Base-by-base conservation (phyloP, 2,113 vertebrate species). In the Anoura caudifer region DNA sequence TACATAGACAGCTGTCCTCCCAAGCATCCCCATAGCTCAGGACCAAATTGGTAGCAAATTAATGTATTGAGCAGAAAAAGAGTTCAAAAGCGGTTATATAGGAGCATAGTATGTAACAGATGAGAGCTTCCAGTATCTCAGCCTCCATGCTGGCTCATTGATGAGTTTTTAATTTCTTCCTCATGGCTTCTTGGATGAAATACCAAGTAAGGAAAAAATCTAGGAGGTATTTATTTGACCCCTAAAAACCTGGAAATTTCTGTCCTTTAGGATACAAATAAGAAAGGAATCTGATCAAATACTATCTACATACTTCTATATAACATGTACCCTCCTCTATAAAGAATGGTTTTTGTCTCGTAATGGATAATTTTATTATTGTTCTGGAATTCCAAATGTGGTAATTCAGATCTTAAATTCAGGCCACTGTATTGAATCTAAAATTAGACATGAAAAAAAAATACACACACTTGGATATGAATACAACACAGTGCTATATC, bases 131-230 rank as follows among this genome's bases (percentile, higher is more conserved):
- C 83, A 97, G 96, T 38, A 63, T 84, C 75, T 1, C 2, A 95
- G 77, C 85, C 56, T 96, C 95, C 97, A 97, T 77, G 93, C 97
- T 97, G 97, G 54, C 92, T 96, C 97, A 56, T 33, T 98, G 95
- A 98, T 97, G 96, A 96, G 96, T 81, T 98, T 98, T 98, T 97
- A 97, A 97, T 98, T 98, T 97, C 96, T 98, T 97, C 95, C 90
- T 88, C 73, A 28, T 96, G 77, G 47, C 9, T 96, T 79, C 92
- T 96, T 93, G 95, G 50, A 97, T 92, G 15, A 82, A 98, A 97
- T 16, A 83, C 16, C 36, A 96, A 97, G 87, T n/a, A 93, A 73
- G 65, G 54, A 59, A 38, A 95, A 95, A 94, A 5, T 69, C 2
- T 0, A 79, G 41, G 50, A n/a, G 69, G 38, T 11, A 28, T 93